Conservation (phyloP, 2,113 vertebrate species). For the Sminthopsis crassicaudata region DNA sequence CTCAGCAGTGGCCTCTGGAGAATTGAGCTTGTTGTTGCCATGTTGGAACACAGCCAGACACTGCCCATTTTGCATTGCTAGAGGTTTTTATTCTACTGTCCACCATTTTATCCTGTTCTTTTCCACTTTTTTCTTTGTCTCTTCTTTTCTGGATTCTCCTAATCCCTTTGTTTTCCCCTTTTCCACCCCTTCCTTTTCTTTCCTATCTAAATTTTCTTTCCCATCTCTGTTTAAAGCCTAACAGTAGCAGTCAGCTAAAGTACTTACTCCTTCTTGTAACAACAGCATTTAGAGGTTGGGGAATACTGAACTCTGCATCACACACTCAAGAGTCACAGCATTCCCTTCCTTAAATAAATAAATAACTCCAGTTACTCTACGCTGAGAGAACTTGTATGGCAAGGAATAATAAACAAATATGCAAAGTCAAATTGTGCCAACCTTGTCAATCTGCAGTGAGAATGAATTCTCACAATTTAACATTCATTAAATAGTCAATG, state of each 20-base stretch:
- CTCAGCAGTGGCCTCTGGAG: not conserved
- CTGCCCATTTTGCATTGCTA: not conserved
- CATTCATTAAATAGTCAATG: not conserved
- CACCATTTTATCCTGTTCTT: not conserved
- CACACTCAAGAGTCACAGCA: not conserved
- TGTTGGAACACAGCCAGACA: not conserved
- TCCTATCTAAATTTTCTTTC: not conserved
- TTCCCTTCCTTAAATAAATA: not conserved
- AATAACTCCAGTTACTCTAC: not conserved
- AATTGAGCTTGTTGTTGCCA: not conserved
- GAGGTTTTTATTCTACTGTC: not conserved
- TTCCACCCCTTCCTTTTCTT: not conserved
- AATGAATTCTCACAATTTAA: constrained; percentile 7
- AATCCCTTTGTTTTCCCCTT: not conserved
- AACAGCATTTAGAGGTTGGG: not conserved
- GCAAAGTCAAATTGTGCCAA: not conserved
- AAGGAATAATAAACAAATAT: not conserved
- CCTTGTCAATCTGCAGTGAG: constrained; percentile 1
- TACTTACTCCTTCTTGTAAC: not conserved
- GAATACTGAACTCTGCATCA: not conserved
- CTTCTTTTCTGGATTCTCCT: not conserved
- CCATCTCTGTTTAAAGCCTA: not conserved
- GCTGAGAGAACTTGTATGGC: not conserved
- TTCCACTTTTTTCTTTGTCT: not conserved
- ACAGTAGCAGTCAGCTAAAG: too few relatives aligned